phyloP scores from a whole-genome alignment of 2,888 invertebrate genomes.

The Mythimna vitellina region DNA sequence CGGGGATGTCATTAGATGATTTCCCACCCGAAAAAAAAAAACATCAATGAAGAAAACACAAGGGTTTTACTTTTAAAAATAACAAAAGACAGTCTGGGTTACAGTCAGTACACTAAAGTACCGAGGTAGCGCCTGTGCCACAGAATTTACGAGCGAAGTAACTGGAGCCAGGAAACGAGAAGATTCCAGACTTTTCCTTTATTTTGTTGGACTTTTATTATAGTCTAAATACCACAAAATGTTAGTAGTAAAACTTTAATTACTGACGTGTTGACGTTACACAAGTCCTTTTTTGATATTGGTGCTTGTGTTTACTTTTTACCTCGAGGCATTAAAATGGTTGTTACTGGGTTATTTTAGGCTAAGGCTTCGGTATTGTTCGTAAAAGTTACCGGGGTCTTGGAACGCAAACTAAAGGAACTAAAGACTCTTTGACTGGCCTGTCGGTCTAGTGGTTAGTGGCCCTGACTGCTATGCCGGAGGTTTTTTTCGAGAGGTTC shows the following conservation, averaged over 20 bases:
- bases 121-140: slow-evolving; percentile 25
- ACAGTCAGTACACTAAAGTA: slow-evolving; percentile 40
- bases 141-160: slow-evolving; percentile 55
- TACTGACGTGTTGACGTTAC: slow-evolving; percentile 27
- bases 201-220: slow-evolving; percentile 34
- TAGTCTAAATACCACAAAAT: slow-evolving; percentile 34
- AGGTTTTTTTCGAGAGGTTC: no score
- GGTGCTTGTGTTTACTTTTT: slow-evolving; percentile 16
- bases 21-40: no score
- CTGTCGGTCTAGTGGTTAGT: no score
- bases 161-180: slow-evolving; percentile 31
- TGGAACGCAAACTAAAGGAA: no score
- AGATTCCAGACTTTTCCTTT: slow-evolving; percentile 32
- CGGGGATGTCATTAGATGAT: no score
- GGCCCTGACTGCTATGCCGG: no score
- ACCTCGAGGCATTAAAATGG: neutral
- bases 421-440: no score
- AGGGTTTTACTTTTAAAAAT: slow-evolving; percentile 21
- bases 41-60: slow-evolving; percentile 12
- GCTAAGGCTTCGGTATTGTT: no score
- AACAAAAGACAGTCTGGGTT: slow-evolving; percentile 19
- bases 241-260: slow-evolving; percentile 40
- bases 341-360: no score
- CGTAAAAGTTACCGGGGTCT: no score
- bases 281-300: slow-evolving; percentile 10